phyloP scores from a whole-genome alignment of 1,140 invertebrate species.

The Drosophila malerkotliana region DNA sequence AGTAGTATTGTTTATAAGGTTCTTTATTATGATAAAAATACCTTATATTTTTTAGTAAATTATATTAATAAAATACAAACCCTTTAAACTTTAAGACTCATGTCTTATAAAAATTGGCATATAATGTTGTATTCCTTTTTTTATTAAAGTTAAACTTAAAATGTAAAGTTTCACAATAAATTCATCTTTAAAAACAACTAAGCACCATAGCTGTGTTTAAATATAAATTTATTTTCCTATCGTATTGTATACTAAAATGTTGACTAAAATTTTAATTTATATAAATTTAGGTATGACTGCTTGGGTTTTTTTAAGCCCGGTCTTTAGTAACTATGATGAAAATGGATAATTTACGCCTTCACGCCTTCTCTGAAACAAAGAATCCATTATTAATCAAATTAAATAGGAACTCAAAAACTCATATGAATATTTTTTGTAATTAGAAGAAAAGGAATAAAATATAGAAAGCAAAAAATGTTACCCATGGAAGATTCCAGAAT shows the following conservation, averaged over 20 bases:
- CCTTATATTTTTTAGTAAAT: no score
- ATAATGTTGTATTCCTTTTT: neutral
- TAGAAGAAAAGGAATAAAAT: neutral
- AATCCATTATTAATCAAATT: neutral
- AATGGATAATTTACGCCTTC: constrained; percentile 1
- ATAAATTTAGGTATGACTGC: neutral
- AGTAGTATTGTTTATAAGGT: neutral
- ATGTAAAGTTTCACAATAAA: neutral
- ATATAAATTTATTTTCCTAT: neutral
- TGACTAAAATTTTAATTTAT: constrained; percentile 1
- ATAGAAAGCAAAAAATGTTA: neutral
- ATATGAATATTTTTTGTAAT: neutral
- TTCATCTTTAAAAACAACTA: neutral
- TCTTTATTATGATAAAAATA: neutral
- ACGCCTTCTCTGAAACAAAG: constrained; percentile 5
- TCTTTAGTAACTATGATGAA: neutral
- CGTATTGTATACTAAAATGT: neutral
- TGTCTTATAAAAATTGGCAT: no score
- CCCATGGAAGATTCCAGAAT: neutral
- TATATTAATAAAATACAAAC: no score
- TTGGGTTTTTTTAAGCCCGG: neutral
- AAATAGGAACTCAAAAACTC: neutral
- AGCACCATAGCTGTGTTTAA: neutral
- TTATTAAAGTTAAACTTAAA: neutral
- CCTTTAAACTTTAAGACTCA: no score